These are phyloP conservation scores for Calypte anna DNA, from an alignment of 2,113 vertebrate species.

Conservation along the genomic window DNA sequence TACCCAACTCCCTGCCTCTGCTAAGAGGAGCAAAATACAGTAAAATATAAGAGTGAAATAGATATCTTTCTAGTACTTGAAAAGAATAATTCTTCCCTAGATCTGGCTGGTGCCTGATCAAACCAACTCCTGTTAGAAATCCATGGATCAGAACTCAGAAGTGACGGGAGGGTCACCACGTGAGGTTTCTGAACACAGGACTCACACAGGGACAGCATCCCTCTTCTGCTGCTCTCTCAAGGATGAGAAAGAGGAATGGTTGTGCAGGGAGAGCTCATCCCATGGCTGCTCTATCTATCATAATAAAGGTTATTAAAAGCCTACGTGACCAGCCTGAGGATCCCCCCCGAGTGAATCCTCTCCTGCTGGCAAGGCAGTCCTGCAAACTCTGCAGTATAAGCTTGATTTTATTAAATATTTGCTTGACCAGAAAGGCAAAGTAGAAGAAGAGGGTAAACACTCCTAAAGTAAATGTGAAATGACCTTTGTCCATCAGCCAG, in stretches of 20 bases:
- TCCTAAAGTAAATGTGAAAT: conserved; percentile 45
- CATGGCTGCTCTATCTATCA: conserved; percentile 11
- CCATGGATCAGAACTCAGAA: conserved; percentile 10
- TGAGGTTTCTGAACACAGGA: conserved; percentile 26
- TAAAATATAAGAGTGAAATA: not conserved
- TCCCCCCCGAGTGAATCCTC: not conserved
- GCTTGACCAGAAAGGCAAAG: conserved; percentile 65
- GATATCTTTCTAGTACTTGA: not conserved
- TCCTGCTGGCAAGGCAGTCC: not conserved
- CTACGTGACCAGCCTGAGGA: conserved; percentile 32
- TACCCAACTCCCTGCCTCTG: not conserved
- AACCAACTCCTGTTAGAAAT: not conserved
- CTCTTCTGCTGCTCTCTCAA: conserved; percentile 28
- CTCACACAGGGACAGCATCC: conserved; percentile 39
- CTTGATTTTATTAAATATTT: conserved; percentile 70
- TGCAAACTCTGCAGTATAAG: conserved; percentile 40
- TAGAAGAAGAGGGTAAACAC: conserved; percentile 54
- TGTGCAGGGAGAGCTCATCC: conserved; percentile 32
- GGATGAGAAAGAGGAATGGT: conserved; percentile 48
- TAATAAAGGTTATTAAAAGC: conserved; percentile 69
- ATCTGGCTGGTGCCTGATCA: not conserved
- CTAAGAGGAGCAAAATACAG: not conserved
- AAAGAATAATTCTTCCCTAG: conserved; percentile 9
- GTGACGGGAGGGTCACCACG: not conserved
- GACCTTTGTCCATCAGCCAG: conserved; percentile 43